Conservation (phyloP, 1,140 invertebrate genomes). For the Pogonognathellus flavescens region DNA sequence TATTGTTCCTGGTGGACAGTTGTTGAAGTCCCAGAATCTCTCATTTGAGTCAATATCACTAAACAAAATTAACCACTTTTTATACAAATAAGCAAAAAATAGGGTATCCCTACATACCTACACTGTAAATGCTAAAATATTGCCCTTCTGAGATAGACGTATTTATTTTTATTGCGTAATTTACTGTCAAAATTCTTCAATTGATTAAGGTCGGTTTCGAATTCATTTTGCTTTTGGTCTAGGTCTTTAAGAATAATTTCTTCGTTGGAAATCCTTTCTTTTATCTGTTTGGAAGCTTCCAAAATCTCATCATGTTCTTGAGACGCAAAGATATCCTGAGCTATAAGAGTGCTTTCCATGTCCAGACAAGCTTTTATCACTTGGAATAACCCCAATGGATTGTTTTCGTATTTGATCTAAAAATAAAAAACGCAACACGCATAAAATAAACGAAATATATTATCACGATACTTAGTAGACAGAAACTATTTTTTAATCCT, state of each 20-base stretch:
- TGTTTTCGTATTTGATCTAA: neutral
- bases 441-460: neutral
- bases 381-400: conserved; percentile 1
- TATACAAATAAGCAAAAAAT: too few relatives aligned
- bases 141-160: too few relatives aligned
- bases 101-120: too few relatives aligned
- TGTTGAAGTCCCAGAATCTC: neutral
- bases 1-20: neutral
- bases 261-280: neutral
- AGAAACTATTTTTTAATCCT: too few relatives aligned
- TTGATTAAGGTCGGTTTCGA: neutral
- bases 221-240: neutral
- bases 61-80: too few relatives aligned
- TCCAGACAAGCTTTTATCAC: conserved; percentile 3
- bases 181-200: neutral
- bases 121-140: too few relatives aligned
- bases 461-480: too few relatives aligned
- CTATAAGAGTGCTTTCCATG: neutral
- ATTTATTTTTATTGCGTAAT: neutral
- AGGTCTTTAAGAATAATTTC: neutral
- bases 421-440: neutral
- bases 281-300: neutral
- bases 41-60: neutral
- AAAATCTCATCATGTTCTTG: conserved; percentile 10
- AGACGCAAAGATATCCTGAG: neutral